Evolutionary conservation across 2,888 invertebrate species (phyloP).

Genomic region (Cantharis lateralis): DNA sequence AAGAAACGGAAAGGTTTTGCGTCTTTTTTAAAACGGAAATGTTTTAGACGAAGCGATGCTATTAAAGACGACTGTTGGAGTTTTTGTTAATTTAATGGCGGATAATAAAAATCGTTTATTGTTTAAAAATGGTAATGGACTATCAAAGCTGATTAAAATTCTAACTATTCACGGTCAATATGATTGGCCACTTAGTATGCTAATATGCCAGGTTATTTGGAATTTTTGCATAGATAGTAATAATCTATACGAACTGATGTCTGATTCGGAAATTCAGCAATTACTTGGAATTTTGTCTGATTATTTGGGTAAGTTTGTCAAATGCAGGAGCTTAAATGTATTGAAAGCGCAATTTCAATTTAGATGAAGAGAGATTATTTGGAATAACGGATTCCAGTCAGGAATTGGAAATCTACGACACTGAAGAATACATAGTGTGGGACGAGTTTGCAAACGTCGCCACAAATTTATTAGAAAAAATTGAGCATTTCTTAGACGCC

Average conservation of each 20-base stretch:
- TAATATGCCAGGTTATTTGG: slow-evolving; percentile 78
- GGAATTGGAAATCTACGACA: slow-evolving; percentile 49
- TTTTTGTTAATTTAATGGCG: slow-evolving; percentile 78
- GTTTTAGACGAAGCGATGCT: slow-evolving; percentile 66
- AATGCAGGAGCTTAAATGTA: not conserved
- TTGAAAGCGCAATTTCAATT: slow-evolving; percentile 27
- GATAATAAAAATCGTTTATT: slow-evolving; percentile 61
- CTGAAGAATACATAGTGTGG: slow-evolving; percentile 62
- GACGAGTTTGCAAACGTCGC: slow-evolving; percentile 78
- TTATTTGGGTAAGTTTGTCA: slow-evolving; percentile 55
- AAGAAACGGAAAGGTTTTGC: slow-evolving; percentile 18
- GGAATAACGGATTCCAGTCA: slow-evolving; percentile 54
- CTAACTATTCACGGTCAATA: slow-evolving; percentile 63
- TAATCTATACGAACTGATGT: slow-evolving; percentile 57
- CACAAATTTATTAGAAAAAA: slow-evolving; percentile 71
- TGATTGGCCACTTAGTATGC: slow-evolving; percentile 72
- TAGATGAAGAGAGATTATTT: slow-evolving; percentile 65
- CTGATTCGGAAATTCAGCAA: slow-evolving; percentile 60
- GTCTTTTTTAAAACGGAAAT: not conserved
- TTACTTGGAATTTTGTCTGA: slow-evolving; percentile 61
- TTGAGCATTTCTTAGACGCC: slow-evolving; percentile 57
- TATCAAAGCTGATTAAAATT: slow-evolving; percentile 60
- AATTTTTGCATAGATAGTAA: slow-evolving; percentile 66
- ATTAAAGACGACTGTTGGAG: slow-evolving; percentile 78
- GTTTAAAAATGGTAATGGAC: slow-evolving; percentile 60